A percentile compares a stretch with the other conserved stretches of the same genome.
Evolutionary conservation across 1,140 invertebrate species (phyloP).

Genomic region (Drosophila albomicans): DNA sequence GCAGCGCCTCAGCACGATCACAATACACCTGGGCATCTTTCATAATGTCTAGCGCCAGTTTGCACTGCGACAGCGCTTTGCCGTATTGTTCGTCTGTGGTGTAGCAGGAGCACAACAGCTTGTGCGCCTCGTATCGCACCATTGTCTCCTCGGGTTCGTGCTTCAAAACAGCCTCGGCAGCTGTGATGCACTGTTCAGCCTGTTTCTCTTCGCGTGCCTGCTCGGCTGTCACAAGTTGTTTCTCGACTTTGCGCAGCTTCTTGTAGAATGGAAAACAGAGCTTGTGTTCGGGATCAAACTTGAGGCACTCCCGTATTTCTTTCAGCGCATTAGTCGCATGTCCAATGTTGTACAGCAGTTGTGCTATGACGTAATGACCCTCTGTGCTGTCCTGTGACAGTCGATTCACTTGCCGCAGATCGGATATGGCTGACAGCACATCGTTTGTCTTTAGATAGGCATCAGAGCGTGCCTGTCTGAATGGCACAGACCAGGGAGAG

Average conservation of each 20-base stretch:
- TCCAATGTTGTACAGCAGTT: slow-evolving; percentile 95
- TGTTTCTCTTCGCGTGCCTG: slow-evolving; percentile 89
- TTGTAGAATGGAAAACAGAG: slow-evolving; percentile 98
- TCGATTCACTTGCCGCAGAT: slow-evolving; percentile 95
- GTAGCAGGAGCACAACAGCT: slow-evolving; percentile 91
- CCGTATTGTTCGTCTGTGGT: slow-evolving; percentile 89
- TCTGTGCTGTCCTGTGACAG: slow-evolving; percentile 96
- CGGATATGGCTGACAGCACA: slow-evolving; percentile 93
- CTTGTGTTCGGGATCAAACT: slow-evolving; percentile 99
- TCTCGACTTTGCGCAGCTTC: slow-evolving; percentile 98
- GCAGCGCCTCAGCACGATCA: slow-evolving; percentile 96
- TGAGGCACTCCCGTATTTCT: slow-evolving; percentile 98
- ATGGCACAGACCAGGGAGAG: slow-evolving; percentile 94
- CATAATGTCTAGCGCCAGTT: slow-evolving; percentile 91
- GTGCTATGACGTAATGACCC: slow-evolving; percentile 93
- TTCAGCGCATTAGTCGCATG: slow-evolving; percentile 95
- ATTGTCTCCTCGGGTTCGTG: slow-evolving; percentile 89
- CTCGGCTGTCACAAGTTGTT: slow-evolving; percentile 91
- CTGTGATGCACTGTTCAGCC: slow-evolving; percentile 91
- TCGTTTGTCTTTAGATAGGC: slow-evolving; percentile 93
- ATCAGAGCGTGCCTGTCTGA: slow-evolving; percentile 94
- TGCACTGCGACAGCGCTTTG: slow-evolving; percentile 91
- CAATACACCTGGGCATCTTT: slow-evolving; percentile 93
- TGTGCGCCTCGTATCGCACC: slow-evolving; percentile 91
- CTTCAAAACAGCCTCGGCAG: slow-evolving; percentile 89